Percentiles rank a stretch among this genome's conserved stretches.
phyloP scores from a whole-genome alignment of 1,140 invertebrate species.

The Danaus melanippus region DNA sequence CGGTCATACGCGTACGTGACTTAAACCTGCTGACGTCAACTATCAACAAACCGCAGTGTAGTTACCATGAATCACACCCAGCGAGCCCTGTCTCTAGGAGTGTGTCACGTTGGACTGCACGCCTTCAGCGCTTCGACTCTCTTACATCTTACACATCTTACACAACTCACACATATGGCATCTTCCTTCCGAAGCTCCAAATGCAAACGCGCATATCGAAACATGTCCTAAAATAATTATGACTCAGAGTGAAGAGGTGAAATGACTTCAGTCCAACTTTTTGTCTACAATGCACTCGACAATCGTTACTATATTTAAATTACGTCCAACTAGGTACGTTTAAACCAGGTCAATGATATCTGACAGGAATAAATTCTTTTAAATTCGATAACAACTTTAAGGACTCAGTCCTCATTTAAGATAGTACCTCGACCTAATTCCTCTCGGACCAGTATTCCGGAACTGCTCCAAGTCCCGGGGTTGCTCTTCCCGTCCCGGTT shows the following conservation, averaged over 20 bases:
- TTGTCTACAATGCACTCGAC: too few relatives aligned
- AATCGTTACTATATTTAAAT: too few relatives aligned
- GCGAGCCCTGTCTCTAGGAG: slow-evolving; percentile 16
- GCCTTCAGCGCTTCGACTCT: slow-evolving; percentile 26
- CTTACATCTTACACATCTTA: slow-evolving; percentile 45
- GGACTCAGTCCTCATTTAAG: not conserved
- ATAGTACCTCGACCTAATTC: slow-evolving; percentile 46
- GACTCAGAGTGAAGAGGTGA: not conserved
- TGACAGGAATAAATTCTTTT: too few relatives aligned
- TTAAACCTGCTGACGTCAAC: slow-evolving; percentile 23
- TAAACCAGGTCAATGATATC: too few relatives aligned
- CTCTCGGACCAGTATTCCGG: slow-evolving; percentile 53
- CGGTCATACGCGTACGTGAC: slow-evolving; percentile 48
- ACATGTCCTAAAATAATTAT: too few relatives aligned
- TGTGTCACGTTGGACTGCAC: slow-evolving; percentile 38
- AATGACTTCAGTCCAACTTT: too few relatives aligned
- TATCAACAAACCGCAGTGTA: slow-evolving; percentile 36
- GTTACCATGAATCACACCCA: slow-evolving; percentile 33
- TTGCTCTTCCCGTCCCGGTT: slow-evolving; percentile 21
- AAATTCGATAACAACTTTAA: too few relatives aligned
- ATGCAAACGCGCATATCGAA: slow-evolving; percentile 1
- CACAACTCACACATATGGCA: slow-evolving; percentile 36
- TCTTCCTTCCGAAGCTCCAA: slow-evolving; percentile 52
- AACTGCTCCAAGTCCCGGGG: slow-evolving; percentile 15
- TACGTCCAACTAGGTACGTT: too few relatives aligned